Evolutionary conservation across 2,888 invertebrate species (phyloP).

Genomic region (Caenorhabditis angaria): DNA sequence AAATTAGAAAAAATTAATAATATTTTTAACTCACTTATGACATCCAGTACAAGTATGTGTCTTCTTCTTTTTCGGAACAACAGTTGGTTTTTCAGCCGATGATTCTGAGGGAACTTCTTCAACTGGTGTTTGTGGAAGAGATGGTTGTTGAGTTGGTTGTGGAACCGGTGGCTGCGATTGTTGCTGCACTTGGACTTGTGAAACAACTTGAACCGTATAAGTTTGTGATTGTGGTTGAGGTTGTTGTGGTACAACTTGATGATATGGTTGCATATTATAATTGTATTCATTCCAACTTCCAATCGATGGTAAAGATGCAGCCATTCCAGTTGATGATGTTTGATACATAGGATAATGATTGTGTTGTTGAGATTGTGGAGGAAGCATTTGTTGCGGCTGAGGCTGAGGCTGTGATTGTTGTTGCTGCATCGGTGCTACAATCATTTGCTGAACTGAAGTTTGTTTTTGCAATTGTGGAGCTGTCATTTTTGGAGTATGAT

Average conservation of each 20-base stretch:
- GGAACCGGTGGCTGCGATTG: neutral
- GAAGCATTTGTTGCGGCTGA: constrained; percentile 6
- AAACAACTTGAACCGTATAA: neutral
- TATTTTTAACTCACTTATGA: constrained; percentile 7
- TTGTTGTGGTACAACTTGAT: constrained; percentile 6
- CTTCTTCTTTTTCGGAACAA: constrained; percentile 13
- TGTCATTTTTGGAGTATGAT: neutral
- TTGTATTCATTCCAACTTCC: constrained; percentile 8
- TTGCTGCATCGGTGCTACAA: neutral
- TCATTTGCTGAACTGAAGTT: neutral
- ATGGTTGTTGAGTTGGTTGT: constrained; percentile 3
- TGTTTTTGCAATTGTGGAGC: neutral
- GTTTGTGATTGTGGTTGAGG: neutral
- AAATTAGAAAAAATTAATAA: neutral
- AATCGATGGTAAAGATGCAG: constrained; percentile 10
- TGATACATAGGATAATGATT: neutral
- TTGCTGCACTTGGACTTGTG: neutral
- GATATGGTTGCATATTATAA: neutral
- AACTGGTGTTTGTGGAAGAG: neutral
- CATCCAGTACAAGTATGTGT: constrained; percentile 25
- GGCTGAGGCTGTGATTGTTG: neutral
- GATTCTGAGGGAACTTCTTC: neutral
- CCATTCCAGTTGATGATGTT: constrained; percentile 9
- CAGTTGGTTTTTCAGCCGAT: neutral
- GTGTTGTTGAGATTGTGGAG: neutral